phyloP scores from a whole-genome alignment of 2,888 invertebrate species.

The Sialis lutaria region DNA sequence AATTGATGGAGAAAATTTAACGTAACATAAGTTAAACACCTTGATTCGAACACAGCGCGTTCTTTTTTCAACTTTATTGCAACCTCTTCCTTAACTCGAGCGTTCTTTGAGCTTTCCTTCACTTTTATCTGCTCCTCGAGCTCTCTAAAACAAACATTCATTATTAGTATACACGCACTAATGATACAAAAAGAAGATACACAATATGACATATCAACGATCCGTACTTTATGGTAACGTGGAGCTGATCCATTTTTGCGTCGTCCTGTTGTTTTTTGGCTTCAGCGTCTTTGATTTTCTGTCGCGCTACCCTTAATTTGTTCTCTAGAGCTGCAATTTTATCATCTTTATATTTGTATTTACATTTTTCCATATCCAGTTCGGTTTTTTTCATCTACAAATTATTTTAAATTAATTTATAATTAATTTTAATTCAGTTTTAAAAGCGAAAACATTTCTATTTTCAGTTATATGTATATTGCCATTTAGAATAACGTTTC shows the following conservation, averaged over 20 bases:
- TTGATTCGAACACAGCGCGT: conserved; percentile 19
- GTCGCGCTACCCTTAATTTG: conserved; percentile 7
- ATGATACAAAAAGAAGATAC: too few relatives aligned
- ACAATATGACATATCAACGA: too few relatives aligned
- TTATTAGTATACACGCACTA: too few relatives aligned
- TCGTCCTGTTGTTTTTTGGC: conserved; percentile 10
- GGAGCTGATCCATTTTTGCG: conserved; percentile 15
- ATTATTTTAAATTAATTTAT: neutral
- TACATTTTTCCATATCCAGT: conserved; percentile 14
- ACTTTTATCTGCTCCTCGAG: conserved; percentile 18
- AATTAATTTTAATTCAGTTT: too few relatives aligned
- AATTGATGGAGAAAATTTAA: too few relatives aligned
- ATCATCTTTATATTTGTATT: conserved; percentile 16
- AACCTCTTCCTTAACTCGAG: conserved; percentile 17
- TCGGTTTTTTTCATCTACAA: conserved; percentile 13
- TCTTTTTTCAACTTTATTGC: conserved; percentile 19
- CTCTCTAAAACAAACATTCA: conserved; percentile 12
- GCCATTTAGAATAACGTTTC: too few relatives aligned
- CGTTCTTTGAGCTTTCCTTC: conserved; percentile 18
- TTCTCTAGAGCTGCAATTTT: conserved; percentile 8
- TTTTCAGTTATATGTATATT: too few relatives aligned
- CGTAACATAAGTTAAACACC: conserved; percentile 14
- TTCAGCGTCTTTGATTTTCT: conserved; percentile 1
- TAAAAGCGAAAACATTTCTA: too few relatives aligned
- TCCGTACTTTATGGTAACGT: conserved; percentile 15